Evolutionary conservation across 2,113 vertebrate genomes (phyloP), one percentile per base, ranked within the genome.

Genomic region (Leucopsar rothschildi): DNA sequence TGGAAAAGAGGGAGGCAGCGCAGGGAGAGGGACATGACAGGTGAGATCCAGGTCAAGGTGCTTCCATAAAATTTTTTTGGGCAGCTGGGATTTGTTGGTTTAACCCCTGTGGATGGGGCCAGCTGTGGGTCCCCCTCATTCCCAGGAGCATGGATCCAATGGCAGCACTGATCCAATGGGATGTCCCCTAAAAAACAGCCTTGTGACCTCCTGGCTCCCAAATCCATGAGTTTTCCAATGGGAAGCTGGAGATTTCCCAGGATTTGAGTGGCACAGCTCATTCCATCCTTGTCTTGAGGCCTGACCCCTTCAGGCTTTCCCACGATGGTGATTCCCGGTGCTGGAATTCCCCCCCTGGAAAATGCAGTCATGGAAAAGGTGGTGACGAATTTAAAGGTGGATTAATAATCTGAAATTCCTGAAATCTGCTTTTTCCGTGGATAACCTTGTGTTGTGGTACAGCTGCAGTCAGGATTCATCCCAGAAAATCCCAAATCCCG

Each of bases 141-240:
- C 50, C 60, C 9, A 0, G 44, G 65, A 29, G 8, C 9, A 2
- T 1, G 0, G 42, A 49, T 68, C 64, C 35, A 10, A 20, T 0
- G 5, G 63, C 21, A 61, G 18, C 19, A 2, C 2, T 37, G 40
- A 47, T 56, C 40, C n/a, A 4, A 8, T 0, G 31, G 65, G 53
- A 27, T 50, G 56, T 2, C 35, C 65, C 61, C 7, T 56, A 15
- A 78, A 49, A 47, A 47, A 10, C 22, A 25, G 10, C 4, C 0
- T 3, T 20, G 55, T n/a, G 69, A 22, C 65, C 12, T 82, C 19
- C 44, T 16, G 60, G 10, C 40, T 70, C 47, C 50, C 2, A 61
- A 15, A 27, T 28, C 57, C 24, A 1, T 72, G 55, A 18, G 5
- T 59, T 14, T 78, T 70, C 29, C 5, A 0, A 8, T 7, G 28